phyloP scores from a whole-genome alignment of 2,113 vertebrate species.

The Odocoileus hemionus region DNA sequence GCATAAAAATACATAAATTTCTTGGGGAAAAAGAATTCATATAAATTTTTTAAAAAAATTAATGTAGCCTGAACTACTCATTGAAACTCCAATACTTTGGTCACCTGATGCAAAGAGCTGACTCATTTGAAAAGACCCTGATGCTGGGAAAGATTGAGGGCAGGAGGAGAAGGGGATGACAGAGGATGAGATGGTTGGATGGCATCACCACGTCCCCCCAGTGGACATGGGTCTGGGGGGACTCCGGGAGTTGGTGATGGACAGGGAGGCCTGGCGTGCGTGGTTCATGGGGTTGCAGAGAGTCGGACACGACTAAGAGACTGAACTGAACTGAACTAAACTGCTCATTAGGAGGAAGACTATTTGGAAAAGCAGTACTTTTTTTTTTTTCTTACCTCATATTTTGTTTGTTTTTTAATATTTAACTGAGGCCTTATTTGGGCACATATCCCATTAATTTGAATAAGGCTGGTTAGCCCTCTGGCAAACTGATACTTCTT shows the following conservation, averaged over 20 bases:
- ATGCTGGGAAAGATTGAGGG: too few relatives aligned
- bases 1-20: not conserved
- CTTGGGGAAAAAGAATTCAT: not conserved
- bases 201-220: too few relatives aligned
- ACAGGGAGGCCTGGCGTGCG: too few relatives aligned
- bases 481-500: not conserved
- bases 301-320: too few relatives aligned
- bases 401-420: not conserved
- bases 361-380: not conserved
- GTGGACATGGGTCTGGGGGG: too few relatives aligned
- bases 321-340: not conserved
- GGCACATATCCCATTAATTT: not conserved
- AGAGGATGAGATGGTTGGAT: too few relatives aligned
- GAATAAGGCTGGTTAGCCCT: not conserved
- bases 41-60: not conserved
- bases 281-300: too few relatives aligned
- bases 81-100: not conserved
- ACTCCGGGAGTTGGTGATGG: too few relatives aligned
- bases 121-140: too few relatives aligned
- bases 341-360: not conserved
- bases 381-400: not conserved
- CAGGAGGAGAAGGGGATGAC: too few relatives aligned
- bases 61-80: not conserved
- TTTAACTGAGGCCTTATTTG: not conserved
- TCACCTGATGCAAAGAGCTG: too few relatives aligned